phyloP scores from a whole-genome alignment of 2,888 invertebrate species.

The Ichneumon xanthorius region DNA sequence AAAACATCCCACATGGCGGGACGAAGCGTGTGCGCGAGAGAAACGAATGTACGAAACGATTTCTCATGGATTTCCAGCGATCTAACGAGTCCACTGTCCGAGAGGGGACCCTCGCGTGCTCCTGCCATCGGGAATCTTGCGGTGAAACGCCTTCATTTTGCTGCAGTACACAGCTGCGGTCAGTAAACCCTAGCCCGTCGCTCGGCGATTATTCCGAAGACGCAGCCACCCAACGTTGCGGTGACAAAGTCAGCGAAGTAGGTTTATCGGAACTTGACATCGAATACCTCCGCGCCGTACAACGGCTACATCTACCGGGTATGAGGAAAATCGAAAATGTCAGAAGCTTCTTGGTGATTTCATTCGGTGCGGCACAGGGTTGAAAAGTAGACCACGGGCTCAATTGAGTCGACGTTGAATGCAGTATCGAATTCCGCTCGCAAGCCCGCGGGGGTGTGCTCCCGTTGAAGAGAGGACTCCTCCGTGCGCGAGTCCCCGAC shows the following conservation, averaged over 20 bases:
- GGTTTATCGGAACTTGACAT: neutral
- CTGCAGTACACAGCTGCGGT: slow-evolving; percentile 19
- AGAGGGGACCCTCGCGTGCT: neutral
- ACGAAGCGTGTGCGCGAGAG: too few species aligned
- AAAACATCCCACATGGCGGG: too few species aligned
- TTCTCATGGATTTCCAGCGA: too few species aligned
- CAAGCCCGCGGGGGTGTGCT: slow-evolving; percentile 5
- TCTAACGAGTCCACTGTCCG: neutral
- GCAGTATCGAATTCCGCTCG: slow-evolving; percentile 31
- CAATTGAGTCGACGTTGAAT: slow-evolving; percentile 45
- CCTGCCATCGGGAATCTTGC: neutral
- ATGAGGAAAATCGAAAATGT: slow-evolving; percentile 20
- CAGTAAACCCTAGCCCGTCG: slow-evolving; percentile 17
- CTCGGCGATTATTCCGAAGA: slow-evolving; percentile 32
- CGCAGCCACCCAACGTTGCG: neutral
- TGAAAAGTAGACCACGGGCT: slow-evolving; percentile 12
- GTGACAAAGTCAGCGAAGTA: neutral
- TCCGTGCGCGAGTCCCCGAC: slow-evolving; percentile 27
- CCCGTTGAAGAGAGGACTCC: neutral
- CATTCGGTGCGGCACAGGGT: slow-evolving; percentile 1
- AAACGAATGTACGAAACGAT: too few species aligned
- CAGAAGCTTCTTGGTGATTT: slow-evolving; percentile 12
- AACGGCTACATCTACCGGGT: neutral
- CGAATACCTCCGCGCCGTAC: neutral
- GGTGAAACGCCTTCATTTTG: slow-evolving; percentile 35